phyloP scores from a whole-genome alignment of 1,140 invertebrate genomes.

The Sitophilus oryzae region DNA sequence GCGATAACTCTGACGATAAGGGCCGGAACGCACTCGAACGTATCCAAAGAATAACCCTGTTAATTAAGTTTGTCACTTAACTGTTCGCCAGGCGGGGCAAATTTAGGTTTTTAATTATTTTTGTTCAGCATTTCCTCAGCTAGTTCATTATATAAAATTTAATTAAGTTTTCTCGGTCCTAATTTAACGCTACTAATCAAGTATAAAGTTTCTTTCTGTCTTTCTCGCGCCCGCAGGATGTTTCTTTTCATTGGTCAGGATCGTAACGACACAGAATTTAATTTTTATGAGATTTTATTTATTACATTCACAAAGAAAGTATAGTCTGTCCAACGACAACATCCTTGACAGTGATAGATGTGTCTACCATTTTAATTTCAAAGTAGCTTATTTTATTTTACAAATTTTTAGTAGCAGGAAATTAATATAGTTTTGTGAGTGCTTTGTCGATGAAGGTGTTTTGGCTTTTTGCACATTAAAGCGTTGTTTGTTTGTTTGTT shows the following conservation, averaged over 20 bases:
- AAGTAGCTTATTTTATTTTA: too few relatives aligned
- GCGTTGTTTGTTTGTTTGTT: too few relatives aligned
- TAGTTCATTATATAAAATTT: constrained; percentile 48
- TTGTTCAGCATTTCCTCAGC: constrained; percentile 47
- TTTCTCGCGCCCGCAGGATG: not conserved
- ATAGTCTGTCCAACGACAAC: too few relatives aligned
- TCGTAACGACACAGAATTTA: too few relatives aligned
- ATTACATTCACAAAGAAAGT: too few relatives aligned
- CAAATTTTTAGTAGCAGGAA: too few relatives aligned
- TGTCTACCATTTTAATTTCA: too few relatives aligned
- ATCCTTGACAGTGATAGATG: too few relatives aligned
- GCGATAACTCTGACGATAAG: constrained; percentile 38
- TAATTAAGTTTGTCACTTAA: constrained; percentile 47
- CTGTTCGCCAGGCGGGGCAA: constrained; percentile 40
- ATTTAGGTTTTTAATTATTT: constrained; percentile 49
- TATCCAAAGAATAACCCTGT: constrained; percentile 43
- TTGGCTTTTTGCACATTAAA: too few relatives aligned
- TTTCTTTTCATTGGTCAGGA: constrained; percentile 2
- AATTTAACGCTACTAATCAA: constrained; percentile 49
- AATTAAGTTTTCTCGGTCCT: constrained; percentile 46
- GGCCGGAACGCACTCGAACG: constrained; percentile 36
- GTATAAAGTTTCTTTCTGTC: constrained; percentile 43
- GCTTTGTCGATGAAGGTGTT: too few relatives aligned
- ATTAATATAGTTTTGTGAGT: too few relatives aligned
- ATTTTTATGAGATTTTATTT: too few relatives aligned